Base-by-base conservation (phyloP, 2,888 invertebrate genomes). In the Agriopis aurantiaria region DNA sequence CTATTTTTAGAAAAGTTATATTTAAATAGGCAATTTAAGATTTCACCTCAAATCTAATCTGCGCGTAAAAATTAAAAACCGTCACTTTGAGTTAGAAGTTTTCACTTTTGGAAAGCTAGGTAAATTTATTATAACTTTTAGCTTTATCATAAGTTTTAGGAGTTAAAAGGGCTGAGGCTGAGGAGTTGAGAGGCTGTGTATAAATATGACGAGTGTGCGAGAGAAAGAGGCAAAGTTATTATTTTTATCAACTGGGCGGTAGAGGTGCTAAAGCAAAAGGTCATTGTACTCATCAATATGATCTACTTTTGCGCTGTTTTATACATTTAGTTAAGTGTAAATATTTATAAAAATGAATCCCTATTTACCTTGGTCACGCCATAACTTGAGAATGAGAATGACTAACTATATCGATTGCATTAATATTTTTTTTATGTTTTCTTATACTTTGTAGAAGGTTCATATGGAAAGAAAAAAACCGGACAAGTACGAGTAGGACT, bases 71-170 rank as follows among this genome's bases (percentile, higher is more conserved):
- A 68, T 66, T 63, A 43, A 70, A 71, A 69, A 61, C 33, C 14
- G 46, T 68, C 67, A 52, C 59, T 62, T 43, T 55, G 55, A 46
- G 33, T 1, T 33, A 2, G 64, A 71, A 56, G 65, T 74, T 75
- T 72, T 77, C 75, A 75, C 75, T 77, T 77, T 77, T 77, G 73
- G 77, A 77, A 77, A 77, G 77, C 71, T 72, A 73, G 43, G 23
- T 33, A 45, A 12, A 23, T 46, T 58, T n/a, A 17, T 43, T 6
- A 33, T 41, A 48, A 3, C 3, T 58, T 46, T 46, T 57, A 10
- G 3, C 8, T 17, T 8, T 51, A 6, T 9, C 7, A 23, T 23
- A 23, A 23, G 17, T 68, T 64, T 72, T 71, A 40, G 9, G 43
- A 9, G 43, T 1, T 55, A 52, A 48, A 68, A 67, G 59, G 68